Evolutionary conservation across 2,888 invertebrate genomes (phyloP).

Genomic region (Coremacera marginata): DNA sequence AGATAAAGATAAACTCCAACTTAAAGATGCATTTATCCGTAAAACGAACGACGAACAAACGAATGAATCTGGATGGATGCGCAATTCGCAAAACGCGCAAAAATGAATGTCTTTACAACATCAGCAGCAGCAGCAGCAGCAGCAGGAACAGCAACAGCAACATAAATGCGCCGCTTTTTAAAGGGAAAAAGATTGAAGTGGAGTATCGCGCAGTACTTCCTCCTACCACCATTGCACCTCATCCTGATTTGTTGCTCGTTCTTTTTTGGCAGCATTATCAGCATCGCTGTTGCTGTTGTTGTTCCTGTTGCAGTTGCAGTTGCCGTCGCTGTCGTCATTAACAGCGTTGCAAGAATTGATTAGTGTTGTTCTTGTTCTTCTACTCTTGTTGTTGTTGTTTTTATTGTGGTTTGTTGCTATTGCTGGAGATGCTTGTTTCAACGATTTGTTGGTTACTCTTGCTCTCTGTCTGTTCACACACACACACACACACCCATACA

Average conservation of each 20-base stretch:
- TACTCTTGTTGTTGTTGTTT: slow-evolving; percentile 7
- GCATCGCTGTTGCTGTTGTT: slow-evolving; percentile 7
- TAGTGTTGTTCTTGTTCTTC: slow-evolving; percentile 8
- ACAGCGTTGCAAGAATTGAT: slow-evolving; percentile 21
- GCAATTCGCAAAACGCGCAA: slow-evolving; percentile 53
- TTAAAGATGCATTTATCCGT: slow-evolving; percentile 63
- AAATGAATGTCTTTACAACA: slow-evolving; percentile 61
- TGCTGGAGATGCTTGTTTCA: not conserved
- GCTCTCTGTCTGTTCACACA: not conserved
- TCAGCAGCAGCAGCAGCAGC: slow-evolving; percentile 22
- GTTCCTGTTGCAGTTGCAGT: slow-evolving; percentile 12
- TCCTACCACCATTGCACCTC: not conserved
- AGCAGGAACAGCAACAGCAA: slow-evolving; percentile 40
- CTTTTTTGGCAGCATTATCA: not conserved
- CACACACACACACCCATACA: too few relatives aligned
- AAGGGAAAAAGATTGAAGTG: not conserved
- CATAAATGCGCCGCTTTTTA: not conserved
- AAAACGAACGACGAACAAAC: not conserved
- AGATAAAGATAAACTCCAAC: slow-evolving; percentile 55
- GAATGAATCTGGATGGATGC: not conserved
- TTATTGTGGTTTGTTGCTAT: not conserved
- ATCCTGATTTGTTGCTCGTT: not conserved
- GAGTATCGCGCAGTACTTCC: too few relatives aligned
- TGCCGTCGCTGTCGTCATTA: slow-evolving; percentile 4
- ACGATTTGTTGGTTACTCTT: not conserved